phyloP scores from a whole-genome alignment of 2,797 vertebrate species.

The Pangasius macronema region DNA sequence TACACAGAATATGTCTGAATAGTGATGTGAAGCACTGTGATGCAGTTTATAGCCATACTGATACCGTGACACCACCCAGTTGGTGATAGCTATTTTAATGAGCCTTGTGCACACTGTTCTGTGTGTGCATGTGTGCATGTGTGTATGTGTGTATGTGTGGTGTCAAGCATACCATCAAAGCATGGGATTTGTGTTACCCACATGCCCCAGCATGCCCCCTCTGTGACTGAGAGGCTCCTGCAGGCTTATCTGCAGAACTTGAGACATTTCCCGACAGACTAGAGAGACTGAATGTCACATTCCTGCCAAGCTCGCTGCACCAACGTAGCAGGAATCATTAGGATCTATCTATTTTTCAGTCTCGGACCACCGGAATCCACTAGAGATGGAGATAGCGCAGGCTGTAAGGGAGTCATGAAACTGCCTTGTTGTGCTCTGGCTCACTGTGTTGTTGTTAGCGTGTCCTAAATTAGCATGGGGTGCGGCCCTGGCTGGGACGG shows the following conservation, averaged over 20 bases:
- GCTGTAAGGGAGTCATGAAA: constrained; percentile 8
- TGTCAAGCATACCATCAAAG: constrained; percentile 37
- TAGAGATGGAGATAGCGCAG: not conserved
- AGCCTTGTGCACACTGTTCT: constrained; percentile 22
- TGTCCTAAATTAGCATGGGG: constrained; percentile 65
- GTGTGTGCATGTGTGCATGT: constrained; percentile 21
- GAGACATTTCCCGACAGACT: constrained; percentile 65
- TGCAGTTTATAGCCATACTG: not conserved
- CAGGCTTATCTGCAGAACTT: constrained; percentile 60
- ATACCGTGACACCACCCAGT: not conserved
- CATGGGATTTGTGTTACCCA: constrained; percentile 49
- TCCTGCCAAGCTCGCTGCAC: constrained; percentile 51
- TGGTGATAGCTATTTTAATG: constrained; percentile 36
- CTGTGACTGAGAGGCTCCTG: constrained; percentile 42
- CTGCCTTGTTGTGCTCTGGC: constrained; percentile 51
- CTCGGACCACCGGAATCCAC: not conserved
- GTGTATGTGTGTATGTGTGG: constrained; percentile 34
- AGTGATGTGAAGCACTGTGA: not conserved
- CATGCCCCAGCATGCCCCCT: constrained; percentile 53
- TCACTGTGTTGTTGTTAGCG: constrained; percentile 61
- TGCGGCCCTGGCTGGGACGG: constrained; percentile 34
- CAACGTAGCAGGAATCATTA: constrained; percentile 36
- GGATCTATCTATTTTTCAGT: not conserved
- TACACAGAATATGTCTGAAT: not conserved
- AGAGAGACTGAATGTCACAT: constrained; percentile 61